A percentile compares a stretch with the other conserved stretches of the same genome.
phyloP scores from a whole-genome alignment of 1,140 invertebrate genomes.

The Scaptomyza pallida region DNA sequence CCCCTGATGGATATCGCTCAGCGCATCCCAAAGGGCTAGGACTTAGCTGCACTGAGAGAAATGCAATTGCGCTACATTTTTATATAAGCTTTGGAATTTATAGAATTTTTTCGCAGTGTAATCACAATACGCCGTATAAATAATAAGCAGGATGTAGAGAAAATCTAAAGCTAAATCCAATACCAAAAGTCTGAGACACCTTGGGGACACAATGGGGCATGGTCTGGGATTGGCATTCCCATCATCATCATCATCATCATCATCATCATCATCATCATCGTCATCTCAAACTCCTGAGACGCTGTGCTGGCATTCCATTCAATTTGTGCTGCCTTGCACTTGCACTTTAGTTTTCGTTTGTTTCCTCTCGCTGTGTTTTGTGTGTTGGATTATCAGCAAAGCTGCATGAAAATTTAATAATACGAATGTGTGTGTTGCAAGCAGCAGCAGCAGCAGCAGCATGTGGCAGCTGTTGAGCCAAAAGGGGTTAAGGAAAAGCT shows the following conservation, averaged over 20 bases:
- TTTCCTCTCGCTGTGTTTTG: conserved; percentile 34
- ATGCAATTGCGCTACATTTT: too few species aligned
- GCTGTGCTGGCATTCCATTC: conserved; percentile 22
- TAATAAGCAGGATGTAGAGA: conserved; percentile 38
- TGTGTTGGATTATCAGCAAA: conserved; percentile 66
- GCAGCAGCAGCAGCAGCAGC: conserved; percentile 23
- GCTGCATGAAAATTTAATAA: conserved; percentile 81
- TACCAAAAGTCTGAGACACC: conserved; percentile 19
- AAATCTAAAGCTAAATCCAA: conserved; percentile 13
- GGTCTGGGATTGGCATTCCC: conserved; percentile 20
- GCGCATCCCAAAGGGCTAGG: conserved; percentile 3
- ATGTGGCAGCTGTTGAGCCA: conserved; percentile 32
- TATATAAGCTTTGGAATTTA: too few species aligned
- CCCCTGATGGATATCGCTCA: conserved; percentile 27
- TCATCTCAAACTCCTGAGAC: conserved; percentile 28
- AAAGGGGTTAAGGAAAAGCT: neutral
- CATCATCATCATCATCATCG: conserved; percentile 8
- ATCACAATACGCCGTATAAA: conserved; percentile 14
- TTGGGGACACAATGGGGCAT: conserved; percentile 39
- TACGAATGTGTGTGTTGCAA: conserved; percentile 47
- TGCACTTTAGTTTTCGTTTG: conserved; percentile 70
- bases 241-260: conserved; percentile 8
- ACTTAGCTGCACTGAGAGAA: neutral
- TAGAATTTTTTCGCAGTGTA: neutral
- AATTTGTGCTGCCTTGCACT: conserved; percentile 50